Base-by-base conservation (phyloP, 1,140 invertebrate genomes). In the Daktulosphaira vitifoliae region DNA sequence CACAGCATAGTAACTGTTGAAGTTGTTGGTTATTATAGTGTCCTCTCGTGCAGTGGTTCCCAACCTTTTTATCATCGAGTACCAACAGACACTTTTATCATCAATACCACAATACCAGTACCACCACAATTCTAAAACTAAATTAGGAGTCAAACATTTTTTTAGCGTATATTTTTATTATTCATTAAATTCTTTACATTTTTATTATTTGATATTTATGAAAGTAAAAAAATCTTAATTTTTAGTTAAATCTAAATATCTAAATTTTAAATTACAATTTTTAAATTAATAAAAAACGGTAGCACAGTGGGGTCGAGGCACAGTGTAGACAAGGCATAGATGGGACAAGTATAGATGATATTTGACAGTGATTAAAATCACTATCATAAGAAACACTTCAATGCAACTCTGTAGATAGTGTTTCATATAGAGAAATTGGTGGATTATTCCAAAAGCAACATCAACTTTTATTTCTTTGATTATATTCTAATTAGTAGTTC, bases 121-220 rank as follows among this genome's bases (percentile, higher is more conserved):
- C 18, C 29, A 37, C 51, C 1, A 15, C 4, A 38, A 53, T 53
- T 38, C 29, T 53, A 53, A 53, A 53, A 38, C 51, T 53, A 38
- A 37, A 53, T 53, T 53, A 53, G 29, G 18, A 53, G 29, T 37
- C 26, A 38, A 53, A 22, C n/a, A n/a, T 53, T 53, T 38, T 37
- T 53, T 53, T 53, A 37, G 1, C 3, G 5, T 53, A 53, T 22
- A 53, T 53, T 53, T 53, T 53, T n/a, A 52, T 52, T 37, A 52
- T 52, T 52, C 11, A 52, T 37, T 52, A 8, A 37, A 2, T 52
- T 52, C 8, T 52, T 52, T 4, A 52, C 1, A 33, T 52, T 33
- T 52, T 37, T 52, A 15, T 52, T 52, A 37, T 52, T 37, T 15
- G 11, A 37, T 52, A 52, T 37, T 37, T 37, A 52, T 52, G 29